These are phyloP conservation scores for Anthopleura xanthogrammica DNA, from an alignment of 92 coral and sea anemone species.

Conservation along the genomic window DNA sequence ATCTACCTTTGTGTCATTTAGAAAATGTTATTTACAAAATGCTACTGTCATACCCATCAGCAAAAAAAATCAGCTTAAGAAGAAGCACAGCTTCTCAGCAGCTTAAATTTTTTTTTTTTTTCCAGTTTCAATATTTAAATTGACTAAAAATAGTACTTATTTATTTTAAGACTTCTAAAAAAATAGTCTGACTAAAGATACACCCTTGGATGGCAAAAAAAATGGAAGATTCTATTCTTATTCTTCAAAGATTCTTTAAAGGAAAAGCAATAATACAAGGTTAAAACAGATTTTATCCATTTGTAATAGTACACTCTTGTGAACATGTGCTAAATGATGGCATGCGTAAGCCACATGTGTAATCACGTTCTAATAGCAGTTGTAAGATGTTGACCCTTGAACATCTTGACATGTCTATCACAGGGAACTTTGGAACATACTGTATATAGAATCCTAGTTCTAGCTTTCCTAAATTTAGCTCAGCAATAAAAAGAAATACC, in stretches of 20 bases:
- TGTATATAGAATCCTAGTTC: not conserved
- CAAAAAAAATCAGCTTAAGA: not conserved
- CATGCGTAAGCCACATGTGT: not conserved
- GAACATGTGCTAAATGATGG: not conserved
- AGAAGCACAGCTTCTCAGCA: not conserved
- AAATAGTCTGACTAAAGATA: too few species aligned
- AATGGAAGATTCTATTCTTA: not conserved
- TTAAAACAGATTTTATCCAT: not conserved
- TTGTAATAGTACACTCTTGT: not conserved
- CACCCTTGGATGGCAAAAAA: too few species aligned
- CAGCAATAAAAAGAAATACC: not conserved
- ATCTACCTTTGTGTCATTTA: not conserved
- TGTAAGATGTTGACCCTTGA: not conserved
- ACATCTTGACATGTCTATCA: not conserved
- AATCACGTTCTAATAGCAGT: not conserved
- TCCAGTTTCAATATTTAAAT: not conserved
- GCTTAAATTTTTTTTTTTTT: not conserved
- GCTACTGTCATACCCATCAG: not conserved
- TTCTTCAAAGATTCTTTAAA: not conserved
- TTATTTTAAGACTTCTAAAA: too few species aligned
- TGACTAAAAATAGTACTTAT: too few species aligned
- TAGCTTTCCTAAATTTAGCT: not conserved
- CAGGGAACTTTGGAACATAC: not conserved
- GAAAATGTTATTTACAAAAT: not conserved
- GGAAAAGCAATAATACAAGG: not conserved